A percentile compares a stretch with the other conserved stretches of the same genome.
Evolutionary conservation across 2,113 vertebrate genomes (phyloP).

Genomic region (Protobothrops mucrosquamatus): DNA sequence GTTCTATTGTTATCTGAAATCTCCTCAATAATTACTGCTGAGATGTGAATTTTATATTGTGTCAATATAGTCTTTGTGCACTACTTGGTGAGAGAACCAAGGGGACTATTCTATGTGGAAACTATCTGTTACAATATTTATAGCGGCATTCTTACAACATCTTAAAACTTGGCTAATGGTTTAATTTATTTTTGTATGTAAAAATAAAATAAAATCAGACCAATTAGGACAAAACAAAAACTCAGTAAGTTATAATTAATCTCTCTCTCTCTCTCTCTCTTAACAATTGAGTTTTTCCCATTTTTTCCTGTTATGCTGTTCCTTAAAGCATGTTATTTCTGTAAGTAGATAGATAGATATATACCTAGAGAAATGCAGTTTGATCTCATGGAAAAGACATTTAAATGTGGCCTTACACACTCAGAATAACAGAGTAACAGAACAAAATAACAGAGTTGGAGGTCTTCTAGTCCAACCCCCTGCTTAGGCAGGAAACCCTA

Average conservation of each 20-base stretch:
- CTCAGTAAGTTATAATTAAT: background rate
- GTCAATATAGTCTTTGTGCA: background rate
- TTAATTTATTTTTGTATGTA: background rate
- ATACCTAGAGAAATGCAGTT: background rate
- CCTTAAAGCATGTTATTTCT: background rate
- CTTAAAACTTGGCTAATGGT: background rate
- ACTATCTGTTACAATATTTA: background rate
- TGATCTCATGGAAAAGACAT: background rate
- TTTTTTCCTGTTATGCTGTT: background rate
- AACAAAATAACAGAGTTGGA: too few relatives aligned
- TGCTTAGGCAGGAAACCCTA: too few relatives aligned
- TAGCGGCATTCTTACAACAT: background rate
- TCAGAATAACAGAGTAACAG: background rate
- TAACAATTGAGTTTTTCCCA: background rate
- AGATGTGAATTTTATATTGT: background rate
- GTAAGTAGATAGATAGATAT: background rate
- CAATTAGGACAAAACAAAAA: background rate
- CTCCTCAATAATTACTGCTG: slow-evolving; percentile 2
- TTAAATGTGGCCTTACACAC: background rate
- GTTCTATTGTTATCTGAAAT: background rate
- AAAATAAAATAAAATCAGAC: background rate
- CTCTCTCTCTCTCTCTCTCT: background rate
- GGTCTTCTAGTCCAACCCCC: too few relatives aligned
- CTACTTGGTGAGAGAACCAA: background rate
- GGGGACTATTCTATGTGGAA: background rate